Evolutionary conservation across 2,888 invertebrate species (phyloP), one percentile per base, ranked within the genome.

Genomic region (Hirtodrosophila histrioides): DNA sequence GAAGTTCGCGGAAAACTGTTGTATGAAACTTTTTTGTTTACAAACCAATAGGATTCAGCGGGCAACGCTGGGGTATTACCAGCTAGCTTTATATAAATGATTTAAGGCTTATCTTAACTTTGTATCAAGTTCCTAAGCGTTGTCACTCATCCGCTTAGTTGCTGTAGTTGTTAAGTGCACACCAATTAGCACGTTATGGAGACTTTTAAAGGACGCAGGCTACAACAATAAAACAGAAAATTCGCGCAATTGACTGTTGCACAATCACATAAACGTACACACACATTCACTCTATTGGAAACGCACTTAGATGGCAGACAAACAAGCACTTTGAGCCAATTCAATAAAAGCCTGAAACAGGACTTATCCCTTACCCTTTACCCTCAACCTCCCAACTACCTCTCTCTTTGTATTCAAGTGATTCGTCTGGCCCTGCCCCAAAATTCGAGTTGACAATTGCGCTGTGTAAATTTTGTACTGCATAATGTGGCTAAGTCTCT

Each of bases 301-400:
- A 69, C 48, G 61, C 68, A 76, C 60, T 75, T 75, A 76, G 64
- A 69, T 27, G 55, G 35, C 63, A 62, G 67, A 58, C 76, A 71
- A 74, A 74, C 72, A 75, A 75, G 67, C 76, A 74, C 71, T 74
- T 71, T 63, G 44, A 44, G 51, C 50, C 71, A 75, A 74, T 74
- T 74, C 76, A 71, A 74, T 74, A 75, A 74, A 70, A 75, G 57
- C 72, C 41, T 24, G 33, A 49, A 71, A 71, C 48, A 67, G 37
- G 55, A 53, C 35, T 37, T 11, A 27, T 41, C 64, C 49, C 27
- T 33, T 43, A 41, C 27, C 27, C 37, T 50, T 17, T 10, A 9
- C 48, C 29, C 35, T 6, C 17, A 17, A 17, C 2, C 17, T 31
- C 0, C 31, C 7, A 31, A 31, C 3, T 31, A 6, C 9, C 8